Evolutionary conservation across 2,888 invertebrate species (phyloP), one percentile per base, ranked within the genome.

Genomic region (Antheraea yamamai): DNA sequence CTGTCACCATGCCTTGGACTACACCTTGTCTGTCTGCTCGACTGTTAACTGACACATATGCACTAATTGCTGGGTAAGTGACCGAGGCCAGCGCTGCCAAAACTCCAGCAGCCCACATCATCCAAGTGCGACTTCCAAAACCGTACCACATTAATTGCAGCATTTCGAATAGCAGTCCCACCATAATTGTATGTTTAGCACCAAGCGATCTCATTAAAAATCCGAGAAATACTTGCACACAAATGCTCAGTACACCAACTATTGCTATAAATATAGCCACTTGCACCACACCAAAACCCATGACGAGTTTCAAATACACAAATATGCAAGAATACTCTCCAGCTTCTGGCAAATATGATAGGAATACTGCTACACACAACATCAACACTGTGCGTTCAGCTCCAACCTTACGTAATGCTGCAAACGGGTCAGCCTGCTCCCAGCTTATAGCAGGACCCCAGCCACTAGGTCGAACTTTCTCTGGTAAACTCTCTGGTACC

Each of bases 261-360:
- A 99, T 96, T 79, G 99, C 99, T 87, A 99, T 99, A 92, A 99
- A 99, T 83, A 99, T 97, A 76, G 99, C 99, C 84, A 99, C 99
- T 96, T 98, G 98, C 87, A 98, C 97, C 77, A 97, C 97, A 83
- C 97, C 97, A 95, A 99, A 99, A 81, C 98, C 98, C 97, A 99
- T 99, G 86, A 98, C 98, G 89, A 99, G 96, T 95, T 98, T 98
- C 82, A 99, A 96, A 95, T 99, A 99, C 85, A 99, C 99, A 95
- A 99, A 99, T 95, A 99, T 99, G 95, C 99, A 99, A 77, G 99
- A 99, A 95, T 99, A 99, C 95, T 99, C 99, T 81, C 99, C 99
- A 66, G 98, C 98, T 95, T 99, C 99, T 3, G 99, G 99, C 83
- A 99, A 95, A 94, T 99, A 99, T 35, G 99, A 99, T 76, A 99